phyloP scores from a whole-genome alignment of 2,113 vertebrate species.

The Pyxicephalus adspersus region DNA sequence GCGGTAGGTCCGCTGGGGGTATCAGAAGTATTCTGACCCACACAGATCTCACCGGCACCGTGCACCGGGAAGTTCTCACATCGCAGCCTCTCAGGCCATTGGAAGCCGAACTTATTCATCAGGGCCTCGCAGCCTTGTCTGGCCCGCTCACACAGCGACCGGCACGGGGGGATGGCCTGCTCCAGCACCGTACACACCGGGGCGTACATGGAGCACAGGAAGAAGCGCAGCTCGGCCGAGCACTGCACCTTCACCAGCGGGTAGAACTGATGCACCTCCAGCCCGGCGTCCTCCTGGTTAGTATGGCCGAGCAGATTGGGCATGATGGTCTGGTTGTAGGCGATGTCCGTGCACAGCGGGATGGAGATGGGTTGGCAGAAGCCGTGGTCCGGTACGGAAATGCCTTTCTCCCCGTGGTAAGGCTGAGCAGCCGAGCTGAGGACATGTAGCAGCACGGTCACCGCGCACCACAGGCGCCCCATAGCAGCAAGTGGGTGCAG shows the following conservation, averaged over 20 bases:
- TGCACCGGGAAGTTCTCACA: constrained; percentile 85
- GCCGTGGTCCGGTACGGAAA: constrained; percentile 80
- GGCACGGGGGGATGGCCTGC: constrained; percentile 83
- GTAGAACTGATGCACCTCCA: constrained; percentile 91
- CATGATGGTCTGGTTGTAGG: constrained; percentile 90
- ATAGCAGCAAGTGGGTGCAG: background rate
- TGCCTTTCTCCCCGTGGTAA: constrained; percentile 78
- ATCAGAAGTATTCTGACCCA: constrained; percentile 85
- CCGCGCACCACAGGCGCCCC: constrained; percentile 45
- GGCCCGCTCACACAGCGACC: constrained; percentile 81
- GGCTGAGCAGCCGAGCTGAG: constrained; percentile 64
- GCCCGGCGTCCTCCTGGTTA: constrained; percentile 85
- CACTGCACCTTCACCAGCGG: constrained; percentile 91
- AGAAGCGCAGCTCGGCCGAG: constrained; percentile 87
- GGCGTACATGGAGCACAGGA: constrained; percentile 86
- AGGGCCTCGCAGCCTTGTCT: constrained; percentile 89
- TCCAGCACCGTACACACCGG: constrained; percentile 87
- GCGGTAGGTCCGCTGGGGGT: constrained; percentile 65
- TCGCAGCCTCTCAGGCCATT: constrained; percentile 83
- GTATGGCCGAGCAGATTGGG: constrained; percentile 87
- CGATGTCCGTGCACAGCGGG: constrained; percentile 88
- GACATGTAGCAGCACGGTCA: constrained; percentile 59
- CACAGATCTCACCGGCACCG: constrained; percentile 83
- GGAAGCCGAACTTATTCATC: constrained; percentile 89
- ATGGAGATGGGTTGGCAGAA: constrained; percentile 91